phyloP scores from a whole-genome alignment of 30 jellyfish, hydroid and myxozoan species.

The Aurelia aurita complex sp. Pacific region DNA sequence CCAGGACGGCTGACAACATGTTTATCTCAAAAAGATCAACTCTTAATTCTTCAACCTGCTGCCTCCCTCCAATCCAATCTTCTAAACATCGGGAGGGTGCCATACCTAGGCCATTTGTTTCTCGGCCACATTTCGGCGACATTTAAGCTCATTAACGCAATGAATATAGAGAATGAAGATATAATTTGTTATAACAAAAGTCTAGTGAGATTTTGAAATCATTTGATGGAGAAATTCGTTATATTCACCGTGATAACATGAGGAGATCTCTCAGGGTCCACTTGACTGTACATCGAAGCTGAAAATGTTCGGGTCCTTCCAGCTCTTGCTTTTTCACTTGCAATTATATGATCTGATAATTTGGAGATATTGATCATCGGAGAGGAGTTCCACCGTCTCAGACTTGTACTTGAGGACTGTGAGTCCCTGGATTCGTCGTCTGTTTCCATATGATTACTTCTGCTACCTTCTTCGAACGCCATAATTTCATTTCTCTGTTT shows the following conservation, averaged over 20 bases:
- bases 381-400: constrained; percentile 77
- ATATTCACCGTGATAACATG: constrained; percentile 29
- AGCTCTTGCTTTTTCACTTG: constrained; percentile 44
- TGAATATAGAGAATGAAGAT: no score
- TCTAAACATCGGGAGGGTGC: no score
- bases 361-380: constrained; percentile 64
- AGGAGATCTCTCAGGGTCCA: constrained; percentile 8
- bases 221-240: no score
- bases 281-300: constrained; percentile 65
- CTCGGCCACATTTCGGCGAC: no score
- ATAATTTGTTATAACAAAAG: no score
- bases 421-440: constrained; percentile 51
- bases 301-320: constrained; percentile 81
- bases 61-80: no score
- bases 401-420: constrained; percentile 17
- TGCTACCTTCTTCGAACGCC: constrained; percentile 42
- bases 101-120: no score
- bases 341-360: constrained; percentile 1
- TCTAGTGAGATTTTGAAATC: no score
- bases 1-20: no score
- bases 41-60: no score
- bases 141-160: no score
- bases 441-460: constrained; percentile 46
- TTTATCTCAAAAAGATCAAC: no score
- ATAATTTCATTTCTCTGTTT: neutral